These are phyloP conservation scores for Mustela nigripes DNA, from an alignment of 2,113 vertebrate genomes.

Conservation along the genomic window DNA sequence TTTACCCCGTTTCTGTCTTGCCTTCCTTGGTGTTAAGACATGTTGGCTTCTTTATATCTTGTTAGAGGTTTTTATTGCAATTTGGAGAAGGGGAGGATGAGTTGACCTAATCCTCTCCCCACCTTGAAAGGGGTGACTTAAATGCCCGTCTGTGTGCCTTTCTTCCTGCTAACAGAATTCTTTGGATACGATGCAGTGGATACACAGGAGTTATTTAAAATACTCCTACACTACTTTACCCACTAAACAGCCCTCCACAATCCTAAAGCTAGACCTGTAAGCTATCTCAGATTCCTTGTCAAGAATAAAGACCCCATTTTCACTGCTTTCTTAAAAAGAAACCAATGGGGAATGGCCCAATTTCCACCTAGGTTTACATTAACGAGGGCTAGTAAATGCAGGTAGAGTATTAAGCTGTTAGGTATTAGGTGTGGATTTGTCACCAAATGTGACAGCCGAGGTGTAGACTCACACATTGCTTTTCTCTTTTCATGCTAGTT, in stretches of 20 bases:
- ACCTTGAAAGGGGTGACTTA: not conserved
- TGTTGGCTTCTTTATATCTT: constrained; percentile 41
- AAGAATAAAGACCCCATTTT: constrained; percentile 1
- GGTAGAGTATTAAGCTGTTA: constrained; percentile 1
- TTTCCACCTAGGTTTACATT: not conserved
- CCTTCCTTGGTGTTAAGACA: constrained; percentile 16
- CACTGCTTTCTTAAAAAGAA: constrained; percentile 43
- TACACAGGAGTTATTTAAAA: not conserved
- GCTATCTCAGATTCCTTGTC: not conserved
- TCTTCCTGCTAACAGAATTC: not conserved
- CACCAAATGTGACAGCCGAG: not conserved
- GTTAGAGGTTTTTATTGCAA: constrained; percentile 59
- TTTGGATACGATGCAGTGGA: not conserved
- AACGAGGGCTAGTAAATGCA: not conserved
- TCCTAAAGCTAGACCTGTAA: not conserved
- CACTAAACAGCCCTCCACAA: not conserved
- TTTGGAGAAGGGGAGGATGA: constrained; percentile 41
- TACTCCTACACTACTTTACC: not conserved
- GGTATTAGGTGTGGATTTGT: not conserved
- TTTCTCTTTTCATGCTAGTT: constrained; percentile 23
- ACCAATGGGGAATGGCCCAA: not conserved
- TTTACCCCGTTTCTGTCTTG: not conserved
- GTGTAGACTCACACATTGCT: not conserved
- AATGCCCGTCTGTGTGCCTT: not conserved
- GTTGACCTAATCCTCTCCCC: not conserved